phyloP scores from a whole-genome alignment of 2,113 vertebrate genomes.

The Sylvietta virens region DNA sequence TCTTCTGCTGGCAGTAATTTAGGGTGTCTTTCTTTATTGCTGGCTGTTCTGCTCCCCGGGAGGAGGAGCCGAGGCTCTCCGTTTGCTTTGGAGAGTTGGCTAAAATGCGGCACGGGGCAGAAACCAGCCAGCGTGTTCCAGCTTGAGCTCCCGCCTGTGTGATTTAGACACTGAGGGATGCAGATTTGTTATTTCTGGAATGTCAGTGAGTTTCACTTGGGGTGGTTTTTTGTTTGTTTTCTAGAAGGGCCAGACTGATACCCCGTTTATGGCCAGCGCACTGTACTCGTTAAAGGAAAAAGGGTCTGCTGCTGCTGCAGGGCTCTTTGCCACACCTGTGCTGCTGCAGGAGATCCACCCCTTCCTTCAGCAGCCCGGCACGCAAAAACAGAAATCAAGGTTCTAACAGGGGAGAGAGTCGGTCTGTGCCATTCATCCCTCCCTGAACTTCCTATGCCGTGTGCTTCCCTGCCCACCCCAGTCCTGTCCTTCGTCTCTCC shows the following conservation, averaged over 20 bases:
- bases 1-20: slow-evolving; percentile 41
- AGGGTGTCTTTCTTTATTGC: slow-evolving; percentile 47
- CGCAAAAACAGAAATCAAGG: rapidly evolving
- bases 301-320: neutral
- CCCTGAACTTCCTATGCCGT: neutral
- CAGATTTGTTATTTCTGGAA: slow-evolving; percentile 64
- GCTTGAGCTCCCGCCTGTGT: slow-evolving; percentile 23
- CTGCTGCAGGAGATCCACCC: neutral
- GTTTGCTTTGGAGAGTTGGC: slow-evolving; percentile 31
- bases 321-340: neutral
- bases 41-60: neutral
- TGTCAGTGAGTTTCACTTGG: slow-evolving; percentile 53
- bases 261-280: neutral
- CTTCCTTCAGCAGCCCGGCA: neutral
- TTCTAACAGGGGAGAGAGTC: neutral
- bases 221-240: slow-evolving; percentile 26
- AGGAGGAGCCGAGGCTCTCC: slow-evolving; percentile 16
- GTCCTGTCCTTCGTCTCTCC: neutral
- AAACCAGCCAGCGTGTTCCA: slow-evolving; percentile 40
- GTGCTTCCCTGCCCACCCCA: neutral
- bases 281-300: neutral
- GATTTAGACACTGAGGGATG: slow-evolving; percentile 37
- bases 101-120: neutral
- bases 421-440: neutral
- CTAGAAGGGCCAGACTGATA: neutral